A percentile compares a stretch with the other conserved stretches of the same genome.
These are phyloP conservation scores for Ornithoptera alexandrae DNA, from an alignment of 2,888 invertebrate genomes.

Conservation along the genomic window DNA sequence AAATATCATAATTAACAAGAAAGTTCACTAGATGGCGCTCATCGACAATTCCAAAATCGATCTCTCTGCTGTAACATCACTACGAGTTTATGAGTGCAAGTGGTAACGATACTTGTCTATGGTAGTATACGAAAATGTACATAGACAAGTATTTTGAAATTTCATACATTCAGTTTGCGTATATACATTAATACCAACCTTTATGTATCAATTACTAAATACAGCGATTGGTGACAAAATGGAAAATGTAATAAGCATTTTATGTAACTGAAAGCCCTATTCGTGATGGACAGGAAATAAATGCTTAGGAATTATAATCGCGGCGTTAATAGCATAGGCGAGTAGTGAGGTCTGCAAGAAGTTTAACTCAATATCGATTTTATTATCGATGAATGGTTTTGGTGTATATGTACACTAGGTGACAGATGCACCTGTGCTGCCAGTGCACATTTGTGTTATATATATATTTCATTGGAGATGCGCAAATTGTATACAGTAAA, in stretches of 20 bases:
- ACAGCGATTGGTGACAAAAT: neutral
- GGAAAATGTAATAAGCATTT: conserved; percentile 1
- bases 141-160: neutral
- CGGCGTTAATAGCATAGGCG: neutral
- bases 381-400: neutral
- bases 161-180: neutral
- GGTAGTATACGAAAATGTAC: neutral
- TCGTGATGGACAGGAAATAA: neutral
- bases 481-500: neutral
- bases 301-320: neutral
- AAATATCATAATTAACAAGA: neutral
- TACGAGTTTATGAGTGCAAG: neutral
- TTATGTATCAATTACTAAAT: neutral
- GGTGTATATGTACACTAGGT: neutral
- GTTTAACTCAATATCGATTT: neutral
- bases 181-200: neutral
- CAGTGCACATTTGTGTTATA: neutral
- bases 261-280: neutral
- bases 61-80: neutral
- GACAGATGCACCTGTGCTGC: neutral
- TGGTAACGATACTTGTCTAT: neutral
- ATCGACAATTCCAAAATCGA: neutral
- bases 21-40: neutral
- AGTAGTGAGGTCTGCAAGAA: neutral
- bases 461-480: neutral